Evolutionary conservation across 2,888 invertebrate genomes (phyloP).

Genomic region (Cosmia pyralina): DNA sequence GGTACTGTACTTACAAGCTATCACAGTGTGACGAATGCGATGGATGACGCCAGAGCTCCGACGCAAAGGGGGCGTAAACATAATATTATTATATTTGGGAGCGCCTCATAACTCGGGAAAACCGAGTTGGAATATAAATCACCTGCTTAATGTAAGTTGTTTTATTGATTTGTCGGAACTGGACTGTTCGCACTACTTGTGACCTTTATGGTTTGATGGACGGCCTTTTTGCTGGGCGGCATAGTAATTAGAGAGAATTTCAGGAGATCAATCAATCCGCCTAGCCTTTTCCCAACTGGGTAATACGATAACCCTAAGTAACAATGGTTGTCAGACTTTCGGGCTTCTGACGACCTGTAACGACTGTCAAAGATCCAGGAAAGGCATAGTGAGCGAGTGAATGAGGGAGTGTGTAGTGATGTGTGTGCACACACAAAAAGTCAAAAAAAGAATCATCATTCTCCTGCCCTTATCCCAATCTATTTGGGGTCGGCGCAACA

Average conservation of each 20-base stretch:
- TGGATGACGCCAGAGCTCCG: slow-evolving; percentile 37
- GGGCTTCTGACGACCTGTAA: too few relatives aligned
- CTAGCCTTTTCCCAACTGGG: too few relatives aligned
- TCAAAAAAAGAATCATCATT: too few relatives aligned
- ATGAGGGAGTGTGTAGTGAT: too few relatives aligned
- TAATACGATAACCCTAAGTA: too few relatives aligned
- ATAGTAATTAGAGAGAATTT: background rate
- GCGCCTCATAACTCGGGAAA: slow-evolving; percentile 15
- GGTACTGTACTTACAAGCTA: background rate
- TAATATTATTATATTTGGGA: slow-evolving; percentile 42
- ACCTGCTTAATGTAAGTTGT: slow-evolving; percentile 27
- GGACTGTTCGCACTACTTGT: slow-evolving; percentile 7
- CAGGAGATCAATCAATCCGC: background rate
- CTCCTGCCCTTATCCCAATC: too few relatives aligned
- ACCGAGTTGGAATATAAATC: slow-evolving; percentile 54
- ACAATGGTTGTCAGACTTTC: too few relatives aligned
- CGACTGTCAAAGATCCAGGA: too few relatives aligned
- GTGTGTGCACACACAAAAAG: too few relatives aligned
- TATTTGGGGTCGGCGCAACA: too few relatives aligned
- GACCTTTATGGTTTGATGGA: slow-evolving; percentile 24
- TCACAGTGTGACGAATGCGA: background rate
- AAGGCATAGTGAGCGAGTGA: too few relatives aligned
- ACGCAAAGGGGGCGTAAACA: slow-evolving; percentile 18
- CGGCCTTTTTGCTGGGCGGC: background rate
- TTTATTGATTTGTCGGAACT: slow-evolving; percentile 15